These are phyloP conservation scores for Eupithecia tripunctaria DNA, from an alignment of 2,888 invertebrate genomes.

Conservation along the genomic window DNA sequence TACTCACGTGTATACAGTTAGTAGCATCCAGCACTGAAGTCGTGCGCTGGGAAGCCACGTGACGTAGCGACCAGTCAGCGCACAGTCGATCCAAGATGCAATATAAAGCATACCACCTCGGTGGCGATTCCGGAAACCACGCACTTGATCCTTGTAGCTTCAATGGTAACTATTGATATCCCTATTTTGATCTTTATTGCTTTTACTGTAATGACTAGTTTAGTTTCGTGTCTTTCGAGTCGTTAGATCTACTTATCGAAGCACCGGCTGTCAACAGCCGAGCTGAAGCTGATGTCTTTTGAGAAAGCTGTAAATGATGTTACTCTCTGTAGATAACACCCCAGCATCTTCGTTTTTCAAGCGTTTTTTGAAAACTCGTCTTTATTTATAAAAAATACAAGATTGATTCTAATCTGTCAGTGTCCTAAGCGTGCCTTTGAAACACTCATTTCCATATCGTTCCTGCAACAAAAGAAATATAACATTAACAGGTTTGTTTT, in stretches of 20 bases:
- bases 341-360: conserved; percentile 80
- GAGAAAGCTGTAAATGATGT: conserved; percentile 67
- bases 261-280: conserved; percentile 82
- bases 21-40: conserved; percentile 87
- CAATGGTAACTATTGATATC: conserved; percentile 76
- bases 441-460: conserved; percentile 71
- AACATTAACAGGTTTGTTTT: conserved; percentile 59
- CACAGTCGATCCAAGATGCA: conserved; percentile 84
- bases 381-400: conserved; percentile 50
- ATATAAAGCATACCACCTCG: conserved; percentile 83
- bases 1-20: conserved; percentile 88
- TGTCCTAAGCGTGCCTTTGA: conserved; percentile 55
- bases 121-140: conserved; percentile 69
- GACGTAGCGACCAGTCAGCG: conserved; percentile 85
- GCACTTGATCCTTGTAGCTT: conserved; percentile 56
- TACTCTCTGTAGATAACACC: conserved; percentile 77
- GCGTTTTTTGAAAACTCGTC: conserved; percentile 60
- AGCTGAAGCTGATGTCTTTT: conserved; percentile 70
- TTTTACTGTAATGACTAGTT: conserved; percentile 71
- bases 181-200: conserved; percentile 55
- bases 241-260: conserved; percentile 77
- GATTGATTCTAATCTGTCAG: conserved; percentile 23
- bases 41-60: conserved; percentile 85
- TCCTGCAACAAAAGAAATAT: conserved; percentile 78
- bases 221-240: conserved; percentile 55